Percentiles rank a stretch among this genome's conserved stretches.
Evolutionary conservation across 2,888 invertebrate genomes (phyloP).

Genomic region (Noctua pronuba): DNA sequence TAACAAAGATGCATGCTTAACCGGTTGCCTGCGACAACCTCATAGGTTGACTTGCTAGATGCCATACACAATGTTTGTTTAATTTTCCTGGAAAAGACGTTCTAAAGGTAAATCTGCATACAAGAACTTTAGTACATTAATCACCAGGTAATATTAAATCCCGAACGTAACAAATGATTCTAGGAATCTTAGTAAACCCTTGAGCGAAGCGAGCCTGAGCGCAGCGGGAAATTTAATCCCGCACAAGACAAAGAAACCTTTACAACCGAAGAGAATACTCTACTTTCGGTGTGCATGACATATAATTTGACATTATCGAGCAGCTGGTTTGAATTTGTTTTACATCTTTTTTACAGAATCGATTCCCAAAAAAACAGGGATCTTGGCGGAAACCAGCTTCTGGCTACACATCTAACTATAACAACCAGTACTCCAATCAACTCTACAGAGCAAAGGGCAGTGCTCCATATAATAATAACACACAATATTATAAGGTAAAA

Average conservation of each 20-base stretch:
- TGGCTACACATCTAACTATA: constrained; percentile 79
- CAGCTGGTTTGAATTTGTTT: background rate
- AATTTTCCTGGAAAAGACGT: background rate
- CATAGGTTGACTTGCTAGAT: too few relatives aligned
- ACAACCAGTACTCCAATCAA: constrained; percentile 84
- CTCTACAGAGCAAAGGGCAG: constrained; percentile 81
- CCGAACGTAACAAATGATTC: background rate
- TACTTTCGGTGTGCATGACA: background rate
- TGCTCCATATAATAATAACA: constrained; percentile 79
- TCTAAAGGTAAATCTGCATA: background rate
- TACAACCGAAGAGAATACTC: background rate
- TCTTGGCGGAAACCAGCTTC: constrained; percentile 86
- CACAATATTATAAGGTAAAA: constrained; percentile 74
- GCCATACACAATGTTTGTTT: background rate
- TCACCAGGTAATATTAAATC: background rate
- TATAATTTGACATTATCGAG: background rate
- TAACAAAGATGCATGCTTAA: too few relatives aligned
- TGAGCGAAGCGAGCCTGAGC: background rate
- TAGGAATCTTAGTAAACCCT: background rate
- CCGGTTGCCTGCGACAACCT: too few relatives aligned
- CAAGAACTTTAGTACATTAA: background rate
- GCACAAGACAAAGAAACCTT: background rate
- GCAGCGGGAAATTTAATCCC: background rate
- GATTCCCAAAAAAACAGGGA: constrained; percentile 86
- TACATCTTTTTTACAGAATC: constrained; percentile 78